phyloP scores from a whole-genome alignment of 2,888 invertebrate species.

The Xanthia icteritia region DNA sequence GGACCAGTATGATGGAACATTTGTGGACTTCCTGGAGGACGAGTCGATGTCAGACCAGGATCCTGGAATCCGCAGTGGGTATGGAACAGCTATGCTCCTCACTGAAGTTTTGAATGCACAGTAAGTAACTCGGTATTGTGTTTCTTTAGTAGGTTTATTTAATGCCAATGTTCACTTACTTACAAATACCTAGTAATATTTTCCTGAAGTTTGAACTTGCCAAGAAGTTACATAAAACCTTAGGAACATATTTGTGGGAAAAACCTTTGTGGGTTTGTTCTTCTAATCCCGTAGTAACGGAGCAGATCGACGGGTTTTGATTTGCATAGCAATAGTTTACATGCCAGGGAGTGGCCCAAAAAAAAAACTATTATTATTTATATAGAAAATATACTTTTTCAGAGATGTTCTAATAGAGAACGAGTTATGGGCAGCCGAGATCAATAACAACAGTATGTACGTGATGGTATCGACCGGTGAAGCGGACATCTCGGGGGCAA shows the following conservation, averaged over 20 bases:
- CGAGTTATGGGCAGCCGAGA: conserved; percentile 73
- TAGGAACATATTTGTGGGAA: not conserved
- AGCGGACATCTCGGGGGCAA: conserved; percentile 78
- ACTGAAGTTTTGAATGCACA: conserved; percentile 78
- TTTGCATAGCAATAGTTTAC: not conserved
- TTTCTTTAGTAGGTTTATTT: too few relatives aligned
- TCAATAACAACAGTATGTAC: conserved; percentile 79
- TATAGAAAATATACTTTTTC: conserved; percentile 34
- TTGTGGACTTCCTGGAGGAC: conserved; percentile 77
- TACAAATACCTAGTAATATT: not conserved
- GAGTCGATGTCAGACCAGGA: conserved; percentile 76
- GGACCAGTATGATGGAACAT: conserved; percentile 77
- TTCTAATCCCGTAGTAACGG: not conserved
- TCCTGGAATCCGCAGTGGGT: conserved; percentile 77
- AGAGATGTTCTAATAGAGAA: conserved; percentile 76
- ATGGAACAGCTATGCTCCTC: conserved; percentile 74
- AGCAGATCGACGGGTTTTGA: not conserved
- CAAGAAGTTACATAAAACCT: too few relatives aligned
- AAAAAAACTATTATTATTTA: too few relatives aligned
- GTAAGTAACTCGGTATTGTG: conserved; percentile 71
- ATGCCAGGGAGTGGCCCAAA: not conserved
- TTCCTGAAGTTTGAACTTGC: too few relatives aligned
- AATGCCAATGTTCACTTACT: not conserved
- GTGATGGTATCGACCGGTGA: conserved; percentile 71
- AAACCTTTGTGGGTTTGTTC: not conserved